Base-by-base conservation (phyloP, 2,888 invertebrate genomes). In the Miltochrista miniata region DNA sequence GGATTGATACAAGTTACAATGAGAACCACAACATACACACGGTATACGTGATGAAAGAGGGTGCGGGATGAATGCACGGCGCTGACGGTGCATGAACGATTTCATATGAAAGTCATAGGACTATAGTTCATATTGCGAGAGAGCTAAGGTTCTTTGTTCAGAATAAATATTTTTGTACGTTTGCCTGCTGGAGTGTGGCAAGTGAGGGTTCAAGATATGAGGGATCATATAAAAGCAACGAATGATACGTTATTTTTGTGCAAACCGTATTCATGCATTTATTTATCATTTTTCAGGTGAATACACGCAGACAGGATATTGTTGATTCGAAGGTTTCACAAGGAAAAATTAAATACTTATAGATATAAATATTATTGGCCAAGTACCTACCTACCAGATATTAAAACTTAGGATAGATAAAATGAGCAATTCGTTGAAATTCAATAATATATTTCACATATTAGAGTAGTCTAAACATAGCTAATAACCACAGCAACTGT, bases 11-110 rank as follows among this genome's bases (percentile, higher is more conserved):
- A 75, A 79, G 79, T 80, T 72, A 88, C 84, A 85, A 86, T 86
- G 73, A 77, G 71, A 75, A 84, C 86, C 87, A 81, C 87, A 85
- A 85, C 83, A 83, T 87, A 87, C 87, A 85, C 83, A 85, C 81
- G 77, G 80, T 87, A 85, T 83, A 85, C 81, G 81, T 79, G 86
- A 87, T 87, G 85, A 83, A 83, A 74, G 80, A 82, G 90, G 90
- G 89, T 87, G 87, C 80, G 76, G 79, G 76, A 82, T 83, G 87
- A 87, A 89, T 85, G 85, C 83, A 82, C 81, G 81, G 38, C 68
- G 81, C 76, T 79, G 79, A 72, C 77, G 70, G 58, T 59, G 71
- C 69, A 68, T 64, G 65, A 71, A 76, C 59, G 60, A 48, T 63
- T 61, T 54, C 45, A 48, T 42, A 35, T 54, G 34, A 45, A 37